phyloP scores from a whole-genome alignment of 2,113 vertebrate genomes.

The Morone saxatilis region DNA sequence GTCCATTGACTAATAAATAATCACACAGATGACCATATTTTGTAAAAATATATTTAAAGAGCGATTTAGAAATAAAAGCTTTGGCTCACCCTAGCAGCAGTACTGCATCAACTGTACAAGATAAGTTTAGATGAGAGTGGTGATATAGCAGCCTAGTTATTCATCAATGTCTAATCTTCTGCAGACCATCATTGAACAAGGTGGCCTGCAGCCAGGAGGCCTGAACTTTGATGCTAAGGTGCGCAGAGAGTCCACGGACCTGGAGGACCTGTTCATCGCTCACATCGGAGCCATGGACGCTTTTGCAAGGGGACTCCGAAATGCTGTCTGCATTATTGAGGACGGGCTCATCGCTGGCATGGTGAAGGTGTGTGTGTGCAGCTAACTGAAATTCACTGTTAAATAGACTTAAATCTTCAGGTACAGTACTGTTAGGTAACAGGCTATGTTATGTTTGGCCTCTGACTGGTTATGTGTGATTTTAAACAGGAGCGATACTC shows the following conservation, averaged over 20 bases:
- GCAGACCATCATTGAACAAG: conserved; percentile 79
- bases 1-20: neutral
- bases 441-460: neutral
- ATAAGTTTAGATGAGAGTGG: neutral
- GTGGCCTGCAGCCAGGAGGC: conserved; percentile 78
- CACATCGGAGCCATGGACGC: conserved; percentile 81
- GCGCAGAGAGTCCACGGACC: conserved; percentile 78
- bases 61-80: neutral
- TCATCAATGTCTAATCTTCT: conserved; percentile 8
- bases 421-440: neutral
- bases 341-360: conserved; percentile 72
- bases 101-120: neutral
- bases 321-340: conserved; percentile 73
- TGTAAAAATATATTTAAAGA: neutral
- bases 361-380: conserved; percentile 68
- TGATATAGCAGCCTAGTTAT: neutral
- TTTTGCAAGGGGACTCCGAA: conserved; percentile 79
- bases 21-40: neutral
- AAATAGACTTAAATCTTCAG: neutral
- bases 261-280: conserved; percentile 80
- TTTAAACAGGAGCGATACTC: conserved; percentile 74
- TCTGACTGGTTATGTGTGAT: conserved; percentile 11
- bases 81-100: neutral
- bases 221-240: conserved; percentile 82
- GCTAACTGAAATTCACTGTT: neutral